A percentile compares a stretch with the other conserved stretches of the same genome.
phyloP scores from a whole-genome alignment of 1,140 invertebrate species.

The Hirudo medicinalis region DNA sequence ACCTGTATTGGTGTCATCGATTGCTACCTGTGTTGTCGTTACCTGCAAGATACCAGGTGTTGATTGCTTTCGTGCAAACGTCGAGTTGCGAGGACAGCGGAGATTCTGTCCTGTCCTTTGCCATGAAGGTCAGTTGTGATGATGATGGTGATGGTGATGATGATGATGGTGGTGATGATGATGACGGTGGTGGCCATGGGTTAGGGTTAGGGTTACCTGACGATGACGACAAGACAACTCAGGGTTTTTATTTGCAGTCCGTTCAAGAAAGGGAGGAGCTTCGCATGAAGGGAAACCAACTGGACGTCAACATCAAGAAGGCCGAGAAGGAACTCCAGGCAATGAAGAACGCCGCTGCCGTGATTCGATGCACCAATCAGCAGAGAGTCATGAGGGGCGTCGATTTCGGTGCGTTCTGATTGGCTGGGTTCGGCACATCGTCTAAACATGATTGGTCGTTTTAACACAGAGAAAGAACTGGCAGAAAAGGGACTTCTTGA shows the following conservation, averaged over 20 bases:
- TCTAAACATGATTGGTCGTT: too few species aligned
- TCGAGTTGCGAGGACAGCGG: not conserved
- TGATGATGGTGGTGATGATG: too few species aligned
- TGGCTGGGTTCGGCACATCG: too few species aligned
- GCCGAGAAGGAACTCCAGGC: slow-evolving; percentile 1
- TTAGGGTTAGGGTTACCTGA: not conserved
- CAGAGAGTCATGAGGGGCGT: not conserved
- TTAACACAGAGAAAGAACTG: too few species aligned
- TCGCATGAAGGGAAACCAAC: not conserved
- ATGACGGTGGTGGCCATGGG: not conserved
- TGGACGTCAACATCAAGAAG: not conserved
- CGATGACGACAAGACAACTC: not conserved
- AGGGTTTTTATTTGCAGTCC: not conserved
- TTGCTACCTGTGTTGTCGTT: not conserved
- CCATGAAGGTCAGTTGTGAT: not conserved
- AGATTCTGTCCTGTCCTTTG: not conserved
- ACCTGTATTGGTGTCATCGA: too few species aligned
- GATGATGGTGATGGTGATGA: too few species aligned
- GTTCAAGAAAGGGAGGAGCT: slow-evolving; percentile 8
- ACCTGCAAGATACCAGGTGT: not conserved
- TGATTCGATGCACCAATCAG: slow-evolving; percentile 1
- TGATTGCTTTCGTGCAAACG: not conserved
- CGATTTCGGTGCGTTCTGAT: not conserved
- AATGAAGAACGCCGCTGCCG: not conserved
- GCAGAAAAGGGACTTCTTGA: too few species aligned